Percentiles rank a stretch among this genome's conserved stretches.
Evolutionary conservation across 2,888 invertebrate species (phyloP).

Genomic region (Anodontia alba): DNA sequence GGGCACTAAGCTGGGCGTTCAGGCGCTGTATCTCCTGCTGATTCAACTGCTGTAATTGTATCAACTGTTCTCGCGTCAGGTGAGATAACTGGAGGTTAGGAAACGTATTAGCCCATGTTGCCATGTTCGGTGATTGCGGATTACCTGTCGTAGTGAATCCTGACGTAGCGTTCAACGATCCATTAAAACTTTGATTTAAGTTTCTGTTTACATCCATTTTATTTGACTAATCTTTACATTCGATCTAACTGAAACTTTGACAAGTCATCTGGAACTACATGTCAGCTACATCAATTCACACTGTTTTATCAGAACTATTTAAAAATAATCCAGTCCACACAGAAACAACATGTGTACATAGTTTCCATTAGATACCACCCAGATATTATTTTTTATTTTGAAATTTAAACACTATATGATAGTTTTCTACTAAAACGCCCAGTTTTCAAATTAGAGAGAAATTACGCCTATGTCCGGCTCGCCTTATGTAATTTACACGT

Average conservation of each 20-base stretch:
- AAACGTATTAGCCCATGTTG: not conserved
- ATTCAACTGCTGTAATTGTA: conserved; percentile 49
- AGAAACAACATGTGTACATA: not conserved
- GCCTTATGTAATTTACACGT: not conserved
- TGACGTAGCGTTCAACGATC: conserved; percentile 23
- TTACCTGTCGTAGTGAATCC: not conserved
- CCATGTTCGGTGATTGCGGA: conserved; percentile 18
- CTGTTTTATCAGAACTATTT: too few relatives aligned
- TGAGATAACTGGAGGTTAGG: conserved; percentile 24
- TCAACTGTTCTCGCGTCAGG: conserved; percentile 50
- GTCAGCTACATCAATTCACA: not conserved
- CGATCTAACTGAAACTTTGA: not conserved
- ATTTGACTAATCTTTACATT: conserved; percentile 6
- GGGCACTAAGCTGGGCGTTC: conserved; percentile 54
- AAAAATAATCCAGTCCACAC: too few relatives aligned
- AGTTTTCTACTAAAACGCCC: not conserved
- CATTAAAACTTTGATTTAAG: conserved; percentile 46
- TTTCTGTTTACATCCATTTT: conserved; percentile 63
- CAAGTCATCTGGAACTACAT: not conserved
- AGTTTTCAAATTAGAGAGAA: not conserved
- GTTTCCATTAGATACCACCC: not conserved
- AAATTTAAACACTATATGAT: not conserved
- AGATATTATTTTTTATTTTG: not conserved
- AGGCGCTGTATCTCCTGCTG: conserved; percentile 65
- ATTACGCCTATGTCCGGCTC: not conserved